Evolutionary conservation across 2,888 invertebrate species (phyloP).

Genomic region (Blera fallax): DNA sequence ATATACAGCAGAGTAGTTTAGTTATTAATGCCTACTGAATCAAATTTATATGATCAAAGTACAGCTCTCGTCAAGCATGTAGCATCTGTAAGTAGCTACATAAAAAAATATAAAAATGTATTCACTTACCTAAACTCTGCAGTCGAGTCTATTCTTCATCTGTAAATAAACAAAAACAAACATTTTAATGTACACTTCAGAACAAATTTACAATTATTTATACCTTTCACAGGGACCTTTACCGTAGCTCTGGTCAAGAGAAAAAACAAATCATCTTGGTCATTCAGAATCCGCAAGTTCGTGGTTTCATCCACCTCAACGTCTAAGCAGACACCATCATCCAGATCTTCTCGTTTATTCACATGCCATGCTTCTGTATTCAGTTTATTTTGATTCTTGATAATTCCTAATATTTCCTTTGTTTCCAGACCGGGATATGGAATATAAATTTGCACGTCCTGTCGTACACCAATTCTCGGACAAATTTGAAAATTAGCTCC

Average conservation of each 20-base stretch:
- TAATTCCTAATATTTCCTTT: neutral
- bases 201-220: neutral
- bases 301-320: conserved; percentile 16
- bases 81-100: no score
- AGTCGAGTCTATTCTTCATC: neutral
- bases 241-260: conserved; percentile 12
- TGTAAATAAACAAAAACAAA: neutral
- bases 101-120: no score
- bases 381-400: conserved; percentile 21
- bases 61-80: no score
- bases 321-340: neutral
- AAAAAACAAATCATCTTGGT: conserved; percentile 39
- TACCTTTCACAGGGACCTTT: neutral
- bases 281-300: conserved; percentile 1
- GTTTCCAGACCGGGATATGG: neutral
- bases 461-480: neutral
- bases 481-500: neutral
- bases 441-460: conserved; percentile 1
- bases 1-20: no score
- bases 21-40: no score
- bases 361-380: conserved; percentile 1
- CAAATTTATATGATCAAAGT: no score
- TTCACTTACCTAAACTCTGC: no score
- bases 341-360: neutral
- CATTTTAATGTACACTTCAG: neutral